phyloP scores from a whole-genome alignment of 2,888 invertebrate genomes.

The Anticlea derivata region DNA sequence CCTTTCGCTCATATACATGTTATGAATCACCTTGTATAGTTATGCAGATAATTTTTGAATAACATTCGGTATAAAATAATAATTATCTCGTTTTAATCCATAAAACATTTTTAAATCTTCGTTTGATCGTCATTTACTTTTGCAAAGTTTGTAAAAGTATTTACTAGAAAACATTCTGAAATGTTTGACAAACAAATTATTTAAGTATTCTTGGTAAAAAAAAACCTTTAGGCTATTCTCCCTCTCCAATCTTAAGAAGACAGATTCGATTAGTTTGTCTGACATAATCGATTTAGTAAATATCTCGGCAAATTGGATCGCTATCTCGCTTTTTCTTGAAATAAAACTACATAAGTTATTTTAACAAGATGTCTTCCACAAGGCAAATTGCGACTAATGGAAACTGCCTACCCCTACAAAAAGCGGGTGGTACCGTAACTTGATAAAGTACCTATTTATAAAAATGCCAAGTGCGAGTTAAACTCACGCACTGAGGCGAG shows the following conservation, averaged over 20 bases:
- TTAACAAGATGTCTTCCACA: neutral
- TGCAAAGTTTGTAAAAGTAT: no score
- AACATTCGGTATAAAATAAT: no score
- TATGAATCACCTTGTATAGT: no score
- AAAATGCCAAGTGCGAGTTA: no score
- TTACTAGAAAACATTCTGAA: no score
- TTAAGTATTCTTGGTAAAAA: neutral
- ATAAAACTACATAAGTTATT: neutral
- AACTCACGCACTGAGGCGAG: no score
- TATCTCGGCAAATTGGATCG: constrained; percentile 9
- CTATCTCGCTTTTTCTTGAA: constrained; percentile 2
- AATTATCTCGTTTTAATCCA: no score
- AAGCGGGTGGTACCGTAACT: neutral
- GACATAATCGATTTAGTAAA: constrained; percentile 11
- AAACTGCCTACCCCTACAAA: neutral
- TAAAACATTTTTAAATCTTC: no score
- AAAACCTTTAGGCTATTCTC: constrained; percentile 1
- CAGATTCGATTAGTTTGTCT: constrained; percentile 15
- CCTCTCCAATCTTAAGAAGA: constrained; percentile 14
- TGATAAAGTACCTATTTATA: neutral
- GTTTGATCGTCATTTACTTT: no score
- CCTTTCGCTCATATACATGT: no score
- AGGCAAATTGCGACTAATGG: neutral
- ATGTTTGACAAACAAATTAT: constrained; percentile 3
- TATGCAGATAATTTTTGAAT: no score